phyloP scores from a whole-genome alignment of 2,113 vertebrate genomes.

The Apaloderma vittatum region DNA sequence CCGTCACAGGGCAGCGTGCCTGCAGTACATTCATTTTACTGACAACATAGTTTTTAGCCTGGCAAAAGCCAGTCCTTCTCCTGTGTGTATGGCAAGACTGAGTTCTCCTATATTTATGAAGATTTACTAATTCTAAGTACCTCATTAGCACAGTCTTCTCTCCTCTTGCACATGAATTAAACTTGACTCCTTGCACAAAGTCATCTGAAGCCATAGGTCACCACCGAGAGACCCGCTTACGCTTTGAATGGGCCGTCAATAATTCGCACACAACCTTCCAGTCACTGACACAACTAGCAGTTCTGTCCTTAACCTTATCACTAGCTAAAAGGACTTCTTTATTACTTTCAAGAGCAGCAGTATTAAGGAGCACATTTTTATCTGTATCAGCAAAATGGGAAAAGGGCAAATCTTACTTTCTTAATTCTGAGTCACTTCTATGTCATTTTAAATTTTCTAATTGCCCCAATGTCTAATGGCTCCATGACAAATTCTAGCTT shows the following conservation, averaged over 20 bases:
- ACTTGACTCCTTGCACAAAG: background rate
- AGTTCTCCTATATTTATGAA: background rate
- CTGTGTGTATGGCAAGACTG: background rate
- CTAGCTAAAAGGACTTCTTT: background rate
- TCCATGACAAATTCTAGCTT: background rate
- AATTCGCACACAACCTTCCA: background rate
- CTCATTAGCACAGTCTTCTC: background rate
- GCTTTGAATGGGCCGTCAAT: background rate
- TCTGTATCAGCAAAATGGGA: background rate
- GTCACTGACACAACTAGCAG: background rate
- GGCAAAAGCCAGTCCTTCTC: background rate
- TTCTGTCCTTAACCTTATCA: background rate
- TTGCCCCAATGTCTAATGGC: background rate
- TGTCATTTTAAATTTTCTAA: background rate
- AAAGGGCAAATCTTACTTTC: background rate
- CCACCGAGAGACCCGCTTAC: background rate
- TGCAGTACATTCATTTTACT: slow-evolving; percentile 2
- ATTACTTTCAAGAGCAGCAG: background rate
- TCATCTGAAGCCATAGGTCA: background rate
- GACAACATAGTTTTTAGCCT: background rate
- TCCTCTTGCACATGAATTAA: background rate
- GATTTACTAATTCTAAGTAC: background rate
- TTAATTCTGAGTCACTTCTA: background rate
- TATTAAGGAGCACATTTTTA: background rate
- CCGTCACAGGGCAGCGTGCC: background rate